Percentiles rank a stretch among this genome's conserved stretches.
These are phyloP conservation scores for Aplidium turbinatum DNA, from an alignment of 23 tunicate genomes.

Conservation along the genomic window DNA sequence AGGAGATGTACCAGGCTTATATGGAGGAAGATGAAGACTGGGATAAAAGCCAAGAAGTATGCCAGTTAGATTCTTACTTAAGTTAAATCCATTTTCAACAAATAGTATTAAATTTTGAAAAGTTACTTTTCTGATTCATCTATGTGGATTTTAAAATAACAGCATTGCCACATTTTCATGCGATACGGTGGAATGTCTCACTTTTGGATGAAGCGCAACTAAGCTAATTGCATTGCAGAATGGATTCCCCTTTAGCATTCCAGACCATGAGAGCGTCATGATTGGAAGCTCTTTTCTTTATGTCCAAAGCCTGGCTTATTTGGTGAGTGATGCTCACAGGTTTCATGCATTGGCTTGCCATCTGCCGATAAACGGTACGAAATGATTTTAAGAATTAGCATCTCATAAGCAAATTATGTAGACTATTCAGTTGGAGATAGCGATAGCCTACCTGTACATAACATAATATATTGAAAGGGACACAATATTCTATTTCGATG, in stretches of 20 bases:
- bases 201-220: too few species aligned
- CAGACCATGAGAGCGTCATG: slow-evolving; percentile 31
- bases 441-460: too few species aligned
- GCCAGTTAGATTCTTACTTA: background rate
- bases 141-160: background rate
- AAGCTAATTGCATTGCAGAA: background rate
- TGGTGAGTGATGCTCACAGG: slow-evolving; percentile 39
- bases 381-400: too few species aligned
- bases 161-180: too few species aligned
- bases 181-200: too few species aligned
- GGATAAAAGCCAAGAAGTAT: slow-evolving; percentile 9
- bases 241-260: slow-evolving; percentile 65
- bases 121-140: too few species aligned
- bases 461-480: too few species aligned
- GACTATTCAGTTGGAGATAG: too few species aligned
- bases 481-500: too few species aligned
- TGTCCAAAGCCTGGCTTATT: slow-evolving; percentile 63
- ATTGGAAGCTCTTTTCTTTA: slow-evolving; percentile 70
- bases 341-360: too few species aligned
- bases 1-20: slow-evolving; percentile 85
- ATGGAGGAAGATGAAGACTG: slow-evolving; percentile 74
- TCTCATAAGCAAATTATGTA: too few species aligned
- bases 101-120: background rate
- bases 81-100: background rate
- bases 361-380: too few species aligned